Evolutionary conservation across 2,113 vertebrate species (phyloP).

Genomic region (Semnornis frantzii): DNA sequence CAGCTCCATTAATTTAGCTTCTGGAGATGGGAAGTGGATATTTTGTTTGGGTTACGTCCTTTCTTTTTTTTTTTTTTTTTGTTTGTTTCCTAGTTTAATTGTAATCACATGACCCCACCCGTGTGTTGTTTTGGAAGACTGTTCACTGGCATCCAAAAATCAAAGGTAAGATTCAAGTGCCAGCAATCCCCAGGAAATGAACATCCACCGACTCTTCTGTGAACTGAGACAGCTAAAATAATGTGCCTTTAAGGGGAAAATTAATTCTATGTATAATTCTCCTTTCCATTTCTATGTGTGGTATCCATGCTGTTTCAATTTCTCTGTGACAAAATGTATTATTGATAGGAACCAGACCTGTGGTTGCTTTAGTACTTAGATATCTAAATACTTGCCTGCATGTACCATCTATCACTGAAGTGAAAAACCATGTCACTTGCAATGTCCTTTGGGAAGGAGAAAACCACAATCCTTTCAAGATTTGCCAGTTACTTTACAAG

Average conservation of each 20-base stretch:
- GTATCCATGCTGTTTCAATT: constrained; percentile 58
- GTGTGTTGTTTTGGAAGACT: background rate
- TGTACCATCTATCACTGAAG: background rate
- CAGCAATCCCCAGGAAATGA: background rate
- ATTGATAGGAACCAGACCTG: constrained; percentile 63
- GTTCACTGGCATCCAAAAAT: background rate
- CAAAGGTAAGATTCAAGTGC: background rate
- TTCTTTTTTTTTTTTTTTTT: background rate
- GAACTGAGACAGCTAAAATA: background rate
- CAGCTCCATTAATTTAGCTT: background rate
- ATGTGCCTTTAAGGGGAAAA: background rate
- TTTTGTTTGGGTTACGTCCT: background rate
- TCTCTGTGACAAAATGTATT: constrained; percentile 41
- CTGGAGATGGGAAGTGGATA: fast-evolving
- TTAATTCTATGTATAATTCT: background rate
- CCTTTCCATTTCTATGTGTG: constrained; percentile 15
- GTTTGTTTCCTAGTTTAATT: background rate
- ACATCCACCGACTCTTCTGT: background rate
- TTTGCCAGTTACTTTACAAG: constrained; percentile 14
- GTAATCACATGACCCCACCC: background rate
- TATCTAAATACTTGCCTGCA: constrained; percentile 2
- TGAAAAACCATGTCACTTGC: background rate
- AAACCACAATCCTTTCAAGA: constrained; percentile 18
- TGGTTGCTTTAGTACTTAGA: constrained; percentile 48
- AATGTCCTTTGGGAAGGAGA: background rate